These are phyloP conservation scores for Triplophysa yarkandensis DNA, from an alignment of 2,797 vertebrate genomes.

Conservation along the genomic window DNA sequence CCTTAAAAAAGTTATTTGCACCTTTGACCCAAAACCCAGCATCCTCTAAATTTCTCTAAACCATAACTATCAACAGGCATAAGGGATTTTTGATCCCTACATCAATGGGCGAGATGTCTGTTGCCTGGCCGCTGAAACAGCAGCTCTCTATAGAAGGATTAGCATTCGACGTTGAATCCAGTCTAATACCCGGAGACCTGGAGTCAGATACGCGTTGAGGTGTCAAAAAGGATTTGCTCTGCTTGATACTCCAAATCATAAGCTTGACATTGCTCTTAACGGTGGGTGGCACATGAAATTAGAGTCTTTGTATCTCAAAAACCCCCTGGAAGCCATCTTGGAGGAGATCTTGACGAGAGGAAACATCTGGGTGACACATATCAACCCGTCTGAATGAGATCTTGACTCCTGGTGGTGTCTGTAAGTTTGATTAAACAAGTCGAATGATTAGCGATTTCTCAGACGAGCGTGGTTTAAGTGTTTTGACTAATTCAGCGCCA, in stretches of 20 bases:
- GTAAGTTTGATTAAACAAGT: slow-evolving; percentile 25
- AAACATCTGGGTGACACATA: slow-evolving; percentile 26
- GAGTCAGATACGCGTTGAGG: slow-evolving; percentile 26
- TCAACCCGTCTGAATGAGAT: slow-evolving; percentile 29
- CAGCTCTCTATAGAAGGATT: slow-evolving; percentile 27
- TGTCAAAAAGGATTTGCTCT: slow-evolving; percentile 46
- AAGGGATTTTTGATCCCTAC: background rate
- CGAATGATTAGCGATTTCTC: slow-evolving; percentile 7
- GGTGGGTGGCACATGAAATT: slow-evolving; percentile 25
- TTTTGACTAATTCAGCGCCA: slow-evolving; percentile 9
- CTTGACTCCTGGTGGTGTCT: background rate
- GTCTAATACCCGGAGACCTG: slow-evolving; percentile 22
- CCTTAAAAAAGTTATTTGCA: background rate
- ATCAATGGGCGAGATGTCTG: background rate
- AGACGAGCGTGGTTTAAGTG: background rate
- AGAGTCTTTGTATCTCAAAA: slow-evolving; percentile 35
- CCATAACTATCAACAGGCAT: background rate
- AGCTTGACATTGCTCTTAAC: slow-evolving; percentile 35
- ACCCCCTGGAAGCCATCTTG: slow-evolving; percentile 3
- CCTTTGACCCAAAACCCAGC: background rate
- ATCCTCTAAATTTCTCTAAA: background rate
- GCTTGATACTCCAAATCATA: slow-evolving; percentile 32
- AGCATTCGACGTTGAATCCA: background rate
- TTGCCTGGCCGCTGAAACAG: background rate
- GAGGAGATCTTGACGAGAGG: slow-evolving; percentile 23